Percentiles rank a stretch among this genome's conserved stretches.
Evolutionary conservation across 2,113 vertebrate genomes (phyloP).

Genomic region (Oxygymnocypris stewartii): DNA sequence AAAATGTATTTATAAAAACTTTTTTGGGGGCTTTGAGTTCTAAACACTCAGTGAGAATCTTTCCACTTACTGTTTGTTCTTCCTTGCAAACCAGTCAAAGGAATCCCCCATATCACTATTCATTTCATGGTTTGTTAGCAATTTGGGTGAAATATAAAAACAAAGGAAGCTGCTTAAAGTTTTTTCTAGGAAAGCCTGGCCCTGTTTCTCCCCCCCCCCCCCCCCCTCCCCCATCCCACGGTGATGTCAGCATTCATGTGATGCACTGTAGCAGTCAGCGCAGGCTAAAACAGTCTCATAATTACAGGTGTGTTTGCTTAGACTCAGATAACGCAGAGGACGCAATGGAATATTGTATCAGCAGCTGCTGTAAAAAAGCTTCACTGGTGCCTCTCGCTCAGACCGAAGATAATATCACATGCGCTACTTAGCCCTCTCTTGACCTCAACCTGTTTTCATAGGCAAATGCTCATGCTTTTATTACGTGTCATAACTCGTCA

Average conservation of each 20-base stretch:
- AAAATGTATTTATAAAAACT: background rate
- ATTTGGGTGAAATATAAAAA: background rate
- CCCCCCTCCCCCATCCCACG: background rate
- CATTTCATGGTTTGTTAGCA: background rate
- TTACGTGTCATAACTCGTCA: background rate
- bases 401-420: constrained; percentile 7
- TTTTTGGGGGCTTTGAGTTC: background rate
- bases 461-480: constrained; percentile 14
- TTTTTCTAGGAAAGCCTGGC: constrained; percentile 7
- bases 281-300: constrained; percentile 48
- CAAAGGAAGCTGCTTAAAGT: background rate
- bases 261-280: constrained; percentile 28
- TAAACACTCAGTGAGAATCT: background rate
- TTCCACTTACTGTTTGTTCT: background rate
- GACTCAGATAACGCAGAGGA: constrained; percentile 48
- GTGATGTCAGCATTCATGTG: constrained; percentile 34
- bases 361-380: constrained; percentile 46
- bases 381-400: constrained; percentile 41
- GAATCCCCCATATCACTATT: background rate
- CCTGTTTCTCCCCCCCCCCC: background rate
- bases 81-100: background rate
- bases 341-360: constrained; percentile 50
- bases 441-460: constrained; percentile 21
- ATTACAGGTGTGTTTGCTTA: constrained; percentile 56
- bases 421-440: background rate